A percentile compares a stretch with the other conserved stretches of the same genome.
Evolutionary conservation across 2,797 vertebrate species (phyloP).

Genomic region (Sebastes taczanowskii): DNA sequence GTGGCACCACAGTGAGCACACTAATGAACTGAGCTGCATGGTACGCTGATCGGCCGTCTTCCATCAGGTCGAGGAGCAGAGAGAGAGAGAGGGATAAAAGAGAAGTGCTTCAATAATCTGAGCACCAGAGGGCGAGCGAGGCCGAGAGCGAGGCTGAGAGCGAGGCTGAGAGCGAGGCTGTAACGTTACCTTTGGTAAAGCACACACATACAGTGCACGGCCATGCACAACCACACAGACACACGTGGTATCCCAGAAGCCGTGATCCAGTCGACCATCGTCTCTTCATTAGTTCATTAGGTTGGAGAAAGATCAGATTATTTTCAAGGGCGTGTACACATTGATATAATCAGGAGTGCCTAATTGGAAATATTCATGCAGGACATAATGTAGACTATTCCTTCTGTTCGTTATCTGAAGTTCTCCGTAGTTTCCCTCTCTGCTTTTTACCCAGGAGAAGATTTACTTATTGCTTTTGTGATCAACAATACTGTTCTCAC

Average conservation of each 20-base stretch:
- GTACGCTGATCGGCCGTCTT: neutral
- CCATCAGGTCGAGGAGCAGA: neutral
- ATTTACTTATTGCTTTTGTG: constrained; percentile 27
- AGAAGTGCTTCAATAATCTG: constrained; percentile 5
- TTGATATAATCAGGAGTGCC: constrained; percentile 51
- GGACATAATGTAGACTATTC: constrained; percentile 46
- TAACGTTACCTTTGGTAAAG: constrained; percentile 10
- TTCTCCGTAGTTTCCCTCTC: constrained; percentile 3
- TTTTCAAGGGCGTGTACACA: constrained; percentile 56
- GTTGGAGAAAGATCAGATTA: constrained; percentile 35
- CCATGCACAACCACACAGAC: constrained; percentile 8
- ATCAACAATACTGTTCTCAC: constrained; percentile 22
- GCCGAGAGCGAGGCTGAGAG: neutral
- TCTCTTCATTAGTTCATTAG: constrained; percentile 26
- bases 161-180: neutral
- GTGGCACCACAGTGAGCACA: neutral
- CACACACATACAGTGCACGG: neutral
- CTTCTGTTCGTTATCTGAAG: constrained; percentile 34
- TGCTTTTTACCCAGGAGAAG: constrained; percentile 10
- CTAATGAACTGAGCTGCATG: neutral
- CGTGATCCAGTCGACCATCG: constrained; percentile 28
- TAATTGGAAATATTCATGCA: constrained; percentile 63
- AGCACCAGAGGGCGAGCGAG: constrained; percentile 13
- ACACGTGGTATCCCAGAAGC: neutral
- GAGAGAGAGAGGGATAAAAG: neutral